Conservation (phyloP, 2,888 invertebrate genomes). For the Teleiodes luculella region DNA sequence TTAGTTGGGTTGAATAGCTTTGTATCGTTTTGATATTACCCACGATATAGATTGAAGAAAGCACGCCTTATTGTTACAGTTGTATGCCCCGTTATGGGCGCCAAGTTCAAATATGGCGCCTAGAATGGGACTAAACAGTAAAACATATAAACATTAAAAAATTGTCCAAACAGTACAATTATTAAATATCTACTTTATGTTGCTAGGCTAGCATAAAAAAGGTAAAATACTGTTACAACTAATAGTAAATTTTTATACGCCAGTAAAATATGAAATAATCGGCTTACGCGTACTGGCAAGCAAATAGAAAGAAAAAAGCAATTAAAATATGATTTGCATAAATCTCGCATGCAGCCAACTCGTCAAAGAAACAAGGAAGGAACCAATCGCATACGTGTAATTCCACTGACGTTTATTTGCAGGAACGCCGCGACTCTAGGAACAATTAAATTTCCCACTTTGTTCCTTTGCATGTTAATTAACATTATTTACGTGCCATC, state of each 20-base stretch:
- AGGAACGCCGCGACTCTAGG: neutral
- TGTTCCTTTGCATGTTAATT: constrained; percentile 18
- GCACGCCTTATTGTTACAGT: neutral
- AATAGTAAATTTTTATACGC: too few relatives aligned
- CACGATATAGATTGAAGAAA: neutral
- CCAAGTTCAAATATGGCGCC: neutral
- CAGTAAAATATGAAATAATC: too few relatives aligned
- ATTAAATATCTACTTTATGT: too few relatives aligned
- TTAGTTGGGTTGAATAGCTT: constrained; percentile 25
- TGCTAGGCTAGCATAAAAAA: too few relatives aligned
- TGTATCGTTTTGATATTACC: constrained; percentile 14
- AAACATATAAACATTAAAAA: too few relatives aligned
- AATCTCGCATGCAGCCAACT: neutral
- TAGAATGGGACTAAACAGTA: neutral
- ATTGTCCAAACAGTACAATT: neutral
- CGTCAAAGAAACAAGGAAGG: neutral
- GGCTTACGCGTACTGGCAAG: neutral
- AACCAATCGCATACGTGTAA: neutral
- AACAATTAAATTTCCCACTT: neutral
- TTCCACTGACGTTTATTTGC: neutral
- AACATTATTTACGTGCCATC: constrained; percentile 19
- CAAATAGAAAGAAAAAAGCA: neutral
- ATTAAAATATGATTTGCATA: neutral
- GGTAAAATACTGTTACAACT: too few relatives aligned
- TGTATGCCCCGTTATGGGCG: neutral